Conservation (phyloP, 2,888 invertebrate species). For the Drosophila tripunctata region DNA sequence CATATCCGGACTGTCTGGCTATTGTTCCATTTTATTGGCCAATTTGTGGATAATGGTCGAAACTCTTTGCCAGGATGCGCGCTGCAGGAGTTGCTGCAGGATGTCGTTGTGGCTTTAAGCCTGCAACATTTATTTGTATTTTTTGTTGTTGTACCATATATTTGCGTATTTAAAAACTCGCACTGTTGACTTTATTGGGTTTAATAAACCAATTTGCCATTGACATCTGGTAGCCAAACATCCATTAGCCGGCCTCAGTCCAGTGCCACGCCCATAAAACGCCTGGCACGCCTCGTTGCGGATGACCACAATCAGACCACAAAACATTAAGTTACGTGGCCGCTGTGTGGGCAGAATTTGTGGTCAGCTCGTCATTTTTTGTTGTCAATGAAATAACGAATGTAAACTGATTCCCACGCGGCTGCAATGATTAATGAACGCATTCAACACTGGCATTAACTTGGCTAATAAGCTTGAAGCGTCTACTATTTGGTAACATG, state of each 20-base stretch:
- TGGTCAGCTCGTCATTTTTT: conserved; percentile 67
- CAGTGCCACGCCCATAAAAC: background rate
- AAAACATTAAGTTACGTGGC: conserved; percentile 79
- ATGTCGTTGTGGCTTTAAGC: conserved; percentile 23
- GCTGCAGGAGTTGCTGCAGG: conserved; percentile 7
- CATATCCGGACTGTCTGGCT: background rate
- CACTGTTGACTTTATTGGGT: conserved; percentile 36
- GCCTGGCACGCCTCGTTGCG: background rate
- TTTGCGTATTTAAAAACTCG: conserved; percentile 40
- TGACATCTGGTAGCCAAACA: conserved; percentile 62
- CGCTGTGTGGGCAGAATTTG: conserved; percentile 65
- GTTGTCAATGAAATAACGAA: conserved; percentile 36
- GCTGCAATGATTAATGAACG: conserved; percentile 1
- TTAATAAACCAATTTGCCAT: conserved; percentile 74
- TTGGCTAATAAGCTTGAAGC: conserved; percentile 25
- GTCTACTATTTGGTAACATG: conserved; percentile 10
- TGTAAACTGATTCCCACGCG: conserved; percentile 2
- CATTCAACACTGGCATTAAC: background rate
- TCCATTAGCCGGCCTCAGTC: conserved; percentile 39
- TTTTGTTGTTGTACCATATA: background rate
- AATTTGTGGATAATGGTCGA: conserved; percentile 21
- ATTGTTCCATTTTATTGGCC: conserved; percentile 21
- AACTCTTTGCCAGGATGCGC: conserved; percentile 2
- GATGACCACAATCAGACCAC: conserved; percentile 69
- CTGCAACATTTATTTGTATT: conserved; percentile 11